Conservation (phyloP, 2,888 invertebrate genomes). For the Sepioteuthis lessoniana region DNA sequence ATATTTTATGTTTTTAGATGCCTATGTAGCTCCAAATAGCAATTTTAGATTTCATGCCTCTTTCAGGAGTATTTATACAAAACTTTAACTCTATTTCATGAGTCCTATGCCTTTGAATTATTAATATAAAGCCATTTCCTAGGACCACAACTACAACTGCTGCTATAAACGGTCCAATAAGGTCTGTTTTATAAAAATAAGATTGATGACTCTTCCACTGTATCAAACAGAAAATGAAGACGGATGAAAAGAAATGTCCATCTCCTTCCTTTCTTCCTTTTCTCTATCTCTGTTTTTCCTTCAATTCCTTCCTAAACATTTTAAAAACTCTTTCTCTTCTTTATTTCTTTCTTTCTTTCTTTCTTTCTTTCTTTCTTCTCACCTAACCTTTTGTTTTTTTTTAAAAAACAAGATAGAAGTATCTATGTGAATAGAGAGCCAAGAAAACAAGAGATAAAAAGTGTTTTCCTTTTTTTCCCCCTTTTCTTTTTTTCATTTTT, state of each 20-base stretch:
- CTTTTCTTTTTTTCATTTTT: no score
- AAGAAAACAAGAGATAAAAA: no score
- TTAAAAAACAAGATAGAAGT: no score
- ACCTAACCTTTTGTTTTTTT: neutral
- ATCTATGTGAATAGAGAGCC: no score
- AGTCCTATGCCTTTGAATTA: neutral
- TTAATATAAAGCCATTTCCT: neutral
- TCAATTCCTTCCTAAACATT: neutral
- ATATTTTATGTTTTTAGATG: neutral
- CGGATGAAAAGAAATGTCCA: neutral
- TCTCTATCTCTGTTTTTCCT: neutral
- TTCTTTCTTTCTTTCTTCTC: neutral
- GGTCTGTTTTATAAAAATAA: neutral
- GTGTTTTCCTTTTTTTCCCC: no score
- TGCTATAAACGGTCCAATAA: neutral
- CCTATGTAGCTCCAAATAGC: neutral
- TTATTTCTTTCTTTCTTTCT: neutral
- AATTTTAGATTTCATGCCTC: neutral
- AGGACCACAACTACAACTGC: neutral
- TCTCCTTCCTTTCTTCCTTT: neutral
- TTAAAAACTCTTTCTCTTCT: neutral
- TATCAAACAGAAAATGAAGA: neutral
- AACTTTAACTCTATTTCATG: neutral
- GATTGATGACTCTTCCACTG: neutral
- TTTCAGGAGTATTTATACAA: neutral